Conservation (phyloP, 2,113 vertebrate genomes). For the Centropristis striata region DNA sequence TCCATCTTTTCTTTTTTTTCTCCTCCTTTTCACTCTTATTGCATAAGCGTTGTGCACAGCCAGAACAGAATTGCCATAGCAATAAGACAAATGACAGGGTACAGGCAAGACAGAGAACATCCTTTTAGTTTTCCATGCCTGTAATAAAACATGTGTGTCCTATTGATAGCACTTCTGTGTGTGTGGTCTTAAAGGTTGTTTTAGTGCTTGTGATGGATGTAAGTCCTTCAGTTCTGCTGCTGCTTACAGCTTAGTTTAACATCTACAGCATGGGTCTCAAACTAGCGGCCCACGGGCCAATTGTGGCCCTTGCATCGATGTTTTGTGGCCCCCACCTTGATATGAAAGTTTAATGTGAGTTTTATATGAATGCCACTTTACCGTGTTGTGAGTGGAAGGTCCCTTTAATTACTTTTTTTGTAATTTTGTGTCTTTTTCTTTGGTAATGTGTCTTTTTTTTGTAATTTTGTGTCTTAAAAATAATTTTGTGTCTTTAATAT, state of each 20-base stretch:
- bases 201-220: not conserved
- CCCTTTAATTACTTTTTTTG: too few species aligned
- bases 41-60: constrained; percentile 16
- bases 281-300: too few species aligned
- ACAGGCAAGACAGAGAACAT: constrained; percentile 7
- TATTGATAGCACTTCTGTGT: not conserved
- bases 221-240: constrained; percentile 1
- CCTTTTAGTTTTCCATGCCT: not conserved
- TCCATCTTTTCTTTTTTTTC: constrained; percentile 15
- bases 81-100: not conserved
- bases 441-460: too few species aligned
- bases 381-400: too few species aligned
- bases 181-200: not conserved
- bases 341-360: too few species aligned
- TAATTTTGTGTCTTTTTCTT: too few species aligned
- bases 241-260: not conserved
- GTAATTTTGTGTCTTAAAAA: too few species aligned
- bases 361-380: too few species aligned
- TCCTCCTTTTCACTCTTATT: constrained; percentile 22
- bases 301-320: too few species aligned
- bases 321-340: too few species aligned
- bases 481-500: too few species aligned
- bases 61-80: constrained; percentile 3
- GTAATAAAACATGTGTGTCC: not conserved
- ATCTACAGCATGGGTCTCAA: too few species aligned